Conservation (phyloP, 2,888 invertebrate species). For the Acronicta alni region DNA sequence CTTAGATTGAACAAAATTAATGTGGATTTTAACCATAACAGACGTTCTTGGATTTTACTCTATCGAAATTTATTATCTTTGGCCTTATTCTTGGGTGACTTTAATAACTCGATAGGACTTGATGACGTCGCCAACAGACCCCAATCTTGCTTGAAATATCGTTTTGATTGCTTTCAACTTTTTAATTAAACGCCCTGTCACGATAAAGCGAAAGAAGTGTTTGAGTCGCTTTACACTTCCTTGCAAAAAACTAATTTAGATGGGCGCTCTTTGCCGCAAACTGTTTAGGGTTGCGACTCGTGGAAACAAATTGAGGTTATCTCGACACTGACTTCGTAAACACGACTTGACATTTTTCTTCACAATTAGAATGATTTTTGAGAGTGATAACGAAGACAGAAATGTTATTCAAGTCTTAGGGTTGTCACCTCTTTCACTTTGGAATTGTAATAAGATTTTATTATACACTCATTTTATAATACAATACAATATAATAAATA, state of each 20-base stretch:
- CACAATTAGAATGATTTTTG: slow-evolving; percentile 7
- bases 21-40: slow-evolving; percentile 71
- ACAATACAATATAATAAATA: too few species aligned
- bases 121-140: slow-evolving; percentile 57
- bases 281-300: slow-evolving; percentile 30
- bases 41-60: slow-evolving; percentile 54
- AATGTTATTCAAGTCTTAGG: background rate
- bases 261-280: slow-evolving; percentile 26
- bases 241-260: slow-evolving; percentile 55
- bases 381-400: background rate
- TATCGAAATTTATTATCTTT: slow-evolving; percentile 67
- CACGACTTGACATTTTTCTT: slow-evolving; percentile 25
- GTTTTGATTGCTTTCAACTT: slow-evolving; percentile 69
- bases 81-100: slow-evolving; percentile 53
- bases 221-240: slow-evolving; percentile 50
- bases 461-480: too few species aligned
- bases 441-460: background rate
- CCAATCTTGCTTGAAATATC: slow-evolving; percentile 54
- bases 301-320: slow-evolving; percentile 43
- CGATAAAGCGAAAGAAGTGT: slow-evolving; percentile 47
- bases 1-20: slow-evolving; percentile 76
- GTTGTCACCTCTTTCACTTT: background rate
- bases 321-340: slow-evolving; percentile 25
- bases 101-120: slow-evolving; percentile 60
- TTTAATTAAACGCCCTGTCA: slow-evolving; percentile 68